Base-by-base conservation (phyloP, 2,888 invertebrate species). In the Rotaria sp. region DNA sequence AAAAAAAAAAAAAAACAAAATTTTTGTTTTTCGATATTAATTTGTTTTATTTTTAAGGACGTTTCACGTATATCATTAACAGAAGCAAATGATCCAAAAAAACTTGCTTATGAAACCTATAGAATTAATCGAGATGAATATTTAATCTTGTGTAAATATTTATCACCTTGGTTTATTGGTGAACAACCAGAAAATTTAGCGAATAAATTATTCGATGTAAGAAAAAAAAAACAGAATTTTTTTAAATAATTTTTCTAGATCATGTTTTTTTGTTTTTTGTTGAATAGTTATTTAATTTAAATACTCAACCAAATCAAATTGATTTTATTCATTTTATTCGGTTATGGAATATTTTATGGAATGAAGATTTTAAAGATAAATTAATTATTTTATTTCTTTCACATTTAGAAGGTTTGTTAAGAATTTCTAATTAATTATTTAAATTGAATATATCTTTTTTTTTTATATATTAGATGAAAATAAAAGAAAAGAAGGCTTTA, bases 311-410 rank as follows among this genome's bases (percentile, higher is more conserved):
- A n/a, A 45, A 80, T 80, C 26, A 80, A 80, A 92, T 98, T 86
- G 96, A 96, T 90, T 96, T 97, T 90, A 94, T 95, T 48, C 96
- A 96, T 90, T 93, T 96, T 88, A 94, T 95, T 8, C 93, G 94
- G 88, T 93, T 94, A 35, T 92, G 96, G 88, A 96, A 96, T 5
- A 92, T 95, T 88, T 94, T 95, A 85, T 94, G 94, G 86, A 94
- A 94, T 41, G 94, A 94, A 5, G 96, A 96, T 90, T 93, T 94
- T 26, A 93, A 94, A 21, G 94, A 94, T 87, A 94, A 96, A 86
- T 92, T 98, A 84, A 95, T 95, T 89, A 93, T 97, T 45, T 92
- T 98, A 85, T 99, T 45, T 80, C 11, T 80, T 15, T 7, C 80
- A 45, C 80, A 80, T 45, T 10, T 80, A 24, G 80, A 80, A 45